phyloP scores from a whole-genome alignment of 2,888 invertebrate genomes.

The Lutraria lutraria region DNA sequence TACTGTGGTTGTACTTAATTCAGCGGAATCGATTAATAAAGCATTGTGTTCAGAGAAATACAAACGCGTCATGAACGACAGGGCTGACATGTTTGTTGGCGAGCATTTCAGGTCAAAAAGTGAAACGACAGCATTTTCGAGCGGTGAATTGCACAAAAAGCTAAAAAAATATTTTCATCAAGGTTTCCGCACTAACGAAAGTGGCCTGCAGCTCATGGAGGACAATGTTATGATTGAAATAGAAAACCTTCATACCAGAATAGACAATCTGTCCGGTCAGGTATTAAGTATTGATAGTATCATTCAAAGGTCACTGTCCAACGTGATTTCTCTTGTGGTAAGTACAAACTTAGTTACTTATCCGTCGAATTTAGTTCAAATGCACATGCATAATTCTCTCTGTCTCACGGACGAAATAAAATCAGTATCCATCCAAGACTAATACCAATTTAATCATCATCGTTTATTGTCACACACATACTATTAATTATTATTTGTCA shows the following conservation, averaged over 20 bases:
- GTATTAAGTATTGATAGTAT: neutral
- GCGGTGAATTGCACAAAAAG: neutral
- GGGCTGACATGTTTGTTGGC: neutral
- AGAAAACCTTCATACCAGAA: neutral
- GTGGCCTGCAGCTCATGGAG: neutral
- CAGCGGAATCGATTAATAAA: neutral
- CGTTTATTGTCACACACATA: no score
- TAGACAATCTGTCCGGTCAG: neutral
- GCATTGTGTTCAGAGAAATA: neutral
- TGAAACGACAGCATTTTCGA: neutral
- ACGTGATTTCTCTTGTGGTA: conserved; percentile 5
- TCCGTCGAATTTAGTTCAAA: no score
- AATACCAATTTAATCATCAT: no score
- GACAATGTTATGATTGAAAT: conserved; percentile 18
- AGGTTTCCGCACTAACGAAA: neutral
- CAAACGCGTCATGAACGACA: conserved; percentile 14
- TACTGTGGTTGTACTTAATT: neutral
- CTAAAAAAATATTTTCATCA: neutral
- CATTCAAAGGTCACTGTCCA: neutral
- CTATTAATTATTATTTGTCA: no score
- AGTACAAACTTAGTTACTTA: neutral
- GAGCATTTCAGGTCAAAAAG: neutral
- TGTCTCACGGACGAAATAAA: no score
- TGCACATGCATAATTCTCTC: no score
- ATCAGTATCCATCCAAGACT: no score